Conservation (phyloP, 2,797 vertebrate species). For the Morelia viridis region DNA sequence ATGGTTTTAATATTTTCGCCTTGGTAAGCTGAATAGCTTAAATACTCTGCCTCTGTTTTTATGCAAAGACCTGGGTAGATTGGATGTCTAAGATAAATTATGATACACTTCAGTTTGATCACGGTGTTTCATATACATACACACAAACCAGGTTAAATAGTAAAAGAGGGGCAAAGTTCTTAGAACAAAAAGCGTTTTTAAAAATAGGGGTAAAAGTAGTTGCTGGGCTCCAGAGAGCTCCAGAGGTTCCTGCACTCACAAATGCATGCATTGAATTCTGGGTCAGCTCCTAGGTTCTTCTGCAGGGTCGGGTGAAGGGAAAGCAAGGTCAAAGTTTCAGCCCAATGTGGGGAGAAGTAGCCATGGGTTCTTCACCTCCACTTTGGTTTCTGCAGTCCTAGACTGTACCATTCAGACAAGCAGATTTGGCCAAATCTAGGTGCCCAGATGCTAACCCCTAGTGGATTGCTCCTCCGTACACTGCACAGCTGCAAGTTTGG, state of each 20-base stretch:
- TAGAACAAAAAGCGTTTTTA: neutral
- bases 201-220: no score
- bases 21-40: constrained; percentile 77
- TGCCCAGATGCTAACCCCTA: neutral
- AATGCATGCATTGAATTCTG: no score
- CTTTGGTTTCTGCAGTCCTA: neutral
- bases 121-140: no score
- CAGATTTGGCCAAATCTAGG: neutral
- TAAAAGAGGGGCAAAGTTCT: neutral
- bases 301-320: no score
- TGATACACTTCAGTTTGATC: constrained; percentile 37
- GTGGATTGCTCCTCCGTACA: neutral
- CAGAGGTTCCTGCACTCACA: neutral
- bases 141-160: no score
- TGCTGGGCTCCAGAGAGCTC: no score
- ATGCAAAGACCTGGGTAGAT: constrained; percentile 61
- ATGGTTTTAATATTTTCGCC: constrained; percentile 73
- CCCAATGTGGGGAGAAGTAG: neutral
- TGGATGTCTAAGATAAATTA: constrained; percentile 48
- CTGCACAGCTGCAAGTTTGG: neutral
- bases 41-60: constrained; percentile 67
- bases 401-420: neutral
- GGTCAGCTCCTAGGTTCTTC: neutral
- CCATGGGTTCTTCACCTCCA: neutral
- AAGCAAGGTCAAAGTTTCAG: neutral